phyloP scores from a whole-genome alignment of 2,888 invertebrate species.

The Leucophora obtusa region DNA sequence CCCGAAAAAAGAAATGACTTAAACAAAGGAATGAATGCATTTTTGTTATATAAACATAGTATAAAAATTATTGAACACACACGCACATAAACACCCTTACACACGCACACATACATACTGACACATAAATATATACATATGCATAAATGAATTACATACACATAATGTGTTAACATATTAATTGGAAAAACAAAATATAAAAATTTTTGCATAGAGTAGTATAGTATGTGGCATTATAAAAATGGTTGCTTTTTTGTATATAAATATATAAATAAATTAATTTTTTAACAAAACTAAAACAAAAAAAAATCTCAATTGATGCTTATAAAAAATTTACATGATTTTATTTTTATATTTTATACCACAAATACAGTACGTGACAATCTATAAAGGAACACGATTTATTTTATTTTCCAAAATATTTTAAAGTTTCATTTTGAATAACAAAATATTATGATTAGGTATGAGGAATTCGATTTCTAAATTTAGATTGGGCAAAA shows the following conservation, averaged over 20 bases:
- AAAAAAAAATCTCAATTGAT: slow-evolving; percentile 43
- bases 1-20: slow-evolving; percentile 51
- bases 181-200: slow-evolving; percentile 54
- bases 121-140: not conserved
- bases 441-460: too few species aligned
- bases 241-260: slow-evolving; percentile 57
- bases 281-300: slow-evolving; percentile 39
- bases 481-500: too few species aligned
- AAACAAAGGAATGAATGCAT: slow-evolving; percentile 33
- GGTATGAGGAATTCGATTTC: too few species aligned
- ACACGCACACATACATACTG: not conserved
- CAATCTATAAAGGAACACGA: slow-evolving; percentile 1
- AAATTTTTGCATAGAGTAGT: slow-evolving; percentile 35
- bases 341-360: slow-evolving; percentile 48
- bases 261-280: slow-evolving; percentile 59
- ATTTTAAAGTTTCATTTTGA: too few species aligned
- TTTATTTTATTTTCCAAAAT: not conserved
- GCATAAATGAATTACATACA: slow-evolving; percentile 35
- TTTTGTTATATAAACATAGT: slow-evolving; percentile 44
- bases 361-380: slow-evolving; percentile 32
- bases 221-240: slow-evolving; percentile 47
- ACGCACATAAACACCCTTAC: slow-evolving; percentile 47
- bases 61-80: slow-evolving; percentile 50
- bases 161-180: slow-evolving; percentile 62
- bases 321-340: slow-evolving; percentile 57